Percentiles rank a stretch among this genome's conserved stretches.
These are phyloP conservation scores for Maconellicoccus hirsutus DNA, from an alignment of 1,140 invertebrate species.

Conservation along the genomic window DNA sequence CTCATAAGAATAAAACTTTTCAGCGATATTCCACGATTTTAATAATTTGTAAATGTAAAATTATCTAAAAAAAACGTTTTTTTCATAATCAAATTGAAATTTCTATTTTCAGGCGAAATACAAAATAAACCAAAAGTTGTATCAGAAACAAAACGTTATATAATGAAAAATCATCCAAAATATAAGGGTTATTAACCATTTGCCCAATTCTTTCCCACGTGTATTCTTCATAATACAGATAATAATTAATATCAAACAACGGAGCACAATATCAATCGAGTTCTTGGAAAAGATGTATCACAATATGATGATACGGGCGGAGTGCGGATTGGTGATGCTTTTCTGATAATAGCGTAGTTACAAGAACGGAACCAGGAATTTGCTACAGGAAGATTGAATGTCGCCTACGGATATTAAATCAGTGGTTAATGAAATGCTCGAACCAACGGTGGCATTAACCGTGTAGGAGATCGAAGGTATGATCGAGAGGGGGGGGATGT, in stretches of 20 bases:
- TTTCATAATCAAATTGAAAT: too few species aligned
- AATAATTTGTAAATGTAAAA: too few species aligned
- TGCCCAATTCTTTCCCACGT: conserved; percentile 2
- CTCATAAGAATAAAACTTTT: too few species aligned
- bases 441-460: conserved; percentile 13
- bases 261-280: not conserved
- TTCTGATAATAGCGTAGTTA: not conserved
- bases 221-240: not conserved
- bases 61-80: too few species aligned
- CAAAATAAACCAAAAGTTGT: too few species aligned
- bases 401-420: conserved; percentile 17
- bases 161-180: too few species aligned
- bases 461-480: not conserved
- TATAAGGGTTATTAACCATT: conserved; percentile 8
- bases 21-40: too few species aligned
- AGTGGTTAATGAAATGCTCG: not conserved
- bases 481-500: not conserved
- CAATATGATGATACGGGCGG: not conserved
- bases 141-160: too few species aligned
- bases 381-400: conserved; percentile 21
- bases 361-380: conserved; percentile 21
- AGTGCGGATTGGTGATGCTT: not conserved
- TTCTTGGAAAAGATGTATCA: conserved; percentile 16
- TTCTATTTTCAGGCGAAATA: too few species aligned
- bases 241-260: conserved; percentile 14